phyloP scores from a whole-genome alignment of 2,113 vertebrate species.

The Campylorhamphus procurvoides region DNA sequence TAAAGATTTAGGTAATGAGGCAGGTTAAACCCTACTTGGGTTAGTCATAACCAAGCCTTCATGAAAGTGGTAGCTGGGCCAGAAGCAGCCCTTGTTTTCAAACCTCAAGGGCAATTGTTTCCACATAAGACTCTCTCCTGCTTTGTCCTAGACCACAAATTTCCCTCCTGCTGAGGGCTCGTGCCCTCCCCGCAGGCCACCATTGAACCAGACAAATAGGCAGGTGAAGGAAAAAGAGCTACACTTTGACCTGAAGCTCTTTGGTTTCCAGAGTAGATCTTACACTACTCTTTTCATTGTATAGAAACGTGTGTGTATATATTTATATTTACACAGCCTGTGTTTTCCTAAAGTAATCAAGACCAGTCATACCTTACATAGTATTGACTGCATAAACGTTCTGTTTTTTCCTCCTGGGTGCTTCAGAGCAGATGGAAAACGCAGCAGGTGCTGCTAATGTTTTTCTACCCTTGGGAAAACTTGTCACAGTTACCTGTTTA shows the following conservation, averaged over 20 bases:
- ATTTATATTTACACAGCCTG: not conserved
- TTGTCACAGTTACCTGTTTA: conserved; percentile 30
- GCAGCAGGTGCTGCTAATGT: not conserved
- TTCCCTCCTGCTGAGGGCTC: not conserved
- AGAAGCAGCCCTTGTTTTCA: not conserved
- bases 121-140: not conserved
- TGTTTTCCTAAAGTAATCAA: not conserved
- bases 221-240: not conserved
- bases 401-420: not conserved
- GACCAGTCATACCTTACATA: not conserved
- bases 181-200: not conserved
- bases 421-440: conserved; percentile 1
- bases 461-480: conserved; percentile 22
- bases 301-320: not conserved
- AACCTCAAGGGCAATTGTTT: not conserved
- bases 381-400: not conserved
- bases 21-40: not conserved
- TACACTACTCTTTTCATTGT: not conserved
- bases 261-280: not conserved
- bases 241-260: not conserved
- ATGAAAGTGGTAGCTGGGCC: not conserved
- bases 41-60: not conserved
- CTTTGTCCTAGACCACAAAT: not conserved
- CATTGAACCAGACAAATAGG: not conserved
- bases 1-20: not conserved